These are phyloP conservation scores for Miichthys miiuy DNA, from an alignment of 2,797 vertebrate genomes.

Conservation along the genomic window DNA sequence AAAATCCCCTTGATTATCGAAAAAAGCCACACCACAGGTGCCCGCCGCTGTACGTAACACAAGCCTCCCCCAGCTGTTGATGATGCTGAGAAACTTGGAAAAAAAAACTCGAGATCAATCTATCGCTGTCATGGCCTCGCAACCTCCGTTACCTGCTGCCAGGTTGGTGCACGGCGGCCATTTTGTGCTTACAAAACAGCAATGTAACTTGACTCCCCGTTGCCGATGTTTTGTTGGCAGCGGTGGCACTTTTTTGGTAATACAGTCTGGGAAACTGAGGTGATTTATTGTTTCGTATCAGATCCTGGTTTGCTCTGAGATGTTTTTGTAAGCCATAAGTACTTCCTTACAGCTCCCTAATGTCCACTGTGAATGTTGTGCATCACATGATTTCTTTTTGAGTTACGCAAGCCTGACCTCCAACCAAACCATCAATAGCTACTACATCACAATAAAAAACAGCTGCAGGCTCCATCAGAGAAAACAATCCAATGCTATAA, in stretches of 20 bases:
- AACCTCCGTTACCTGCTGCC: slow-evolving; percentile 15
- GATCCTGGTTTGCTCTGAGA: slow-evolving; percentile 7
- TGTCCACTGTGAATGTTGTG: background rate
- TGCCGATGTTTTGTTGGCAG: slow-evolving; percentile 11
- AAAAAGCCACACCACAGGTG: slow-evolving; percentile 56
- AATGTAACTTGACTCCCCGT: slow-evolving; percentile 14
- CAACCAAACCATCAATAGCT: slow-evolving; percentile 60
- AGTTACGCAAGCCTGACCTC: slow-evolving; percentile 33
- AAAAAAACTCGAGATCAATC: slow-evolving; percentile 13
- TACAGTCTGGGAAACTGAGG: slow-evolving; percentile 6
- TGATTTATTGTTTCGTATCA: background rate
- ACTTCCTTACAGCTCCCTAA: background rate
- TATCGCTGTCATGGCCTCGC: background rate
- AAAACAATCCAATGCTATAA: slow-evolving; percentile 76
- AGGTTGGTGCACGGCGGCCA: slow-evolving; percentile 50
- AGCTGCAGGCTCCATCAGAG: slow-evolving; percentile 61
- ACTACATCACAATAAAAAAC: slow-evolving; percentile 43
- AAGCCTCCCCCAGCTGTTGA: slow-evolving; percentile 51
- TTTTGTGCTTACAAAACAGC: slow-evolving; percentile 61
- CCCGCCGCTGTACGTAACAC: slow-evolving; percentile 45
- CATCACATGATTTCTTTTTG: slow-evolving; percentile 34
- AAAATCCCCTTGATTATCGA: slow-evolving; percentile 68
- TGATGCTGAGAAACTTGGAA: slow-evolving; percentile 26
- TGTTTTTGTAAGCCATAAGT: background rate
- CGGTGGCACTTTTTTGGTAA: background rate